A percentile compares a stretch with the other conserved stretches of the same genome.
These are phyloP conservation scores for Pleuronectes platessa DNA, from an alignment of 2,113 vertebrate genomes.

Conservation along the genomic window DNA sequence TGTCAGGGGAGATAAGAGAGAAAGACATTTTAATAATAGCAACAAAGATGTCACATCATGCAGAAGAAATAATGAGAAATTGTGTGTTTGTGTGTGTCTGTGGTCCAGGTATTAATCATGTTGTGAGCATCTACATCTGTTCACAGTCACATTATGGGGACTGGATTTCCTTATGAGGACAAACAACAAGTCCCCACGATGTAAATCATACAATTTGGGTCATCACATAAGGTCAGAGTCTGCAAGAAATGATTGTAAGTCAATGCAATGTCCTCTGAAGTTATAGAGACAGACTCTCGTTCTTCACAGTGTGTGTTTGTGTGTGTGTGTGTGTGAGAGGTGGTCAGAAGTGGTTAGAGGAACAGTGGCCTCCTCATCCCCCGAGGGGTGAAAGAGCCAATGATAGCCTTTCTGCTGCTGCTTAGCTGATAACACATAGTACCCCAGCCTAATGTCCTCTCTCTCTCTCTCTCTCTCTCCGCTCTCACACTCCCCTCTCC, in stretches of 20 bases:
- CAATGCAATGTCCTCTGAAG: background rate
- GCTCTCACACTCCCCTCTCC: conserved; percentile 46
- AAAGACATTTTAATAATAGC: too few relatives aligned
- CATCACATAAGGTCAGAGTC: too few relatives aligned
- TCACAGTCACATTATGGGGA: background rate
- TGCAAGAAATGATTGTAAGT: background rate
- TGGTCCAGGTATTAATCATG: too few relatives aligned
- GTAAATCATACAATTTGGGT: background rate
- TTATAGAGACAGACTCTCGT: background rate
- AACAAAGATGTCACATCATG: background rate
- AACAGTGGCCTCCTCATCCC: conserved; percentile 62
- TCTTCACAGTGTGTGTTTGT: conserved; percentile 11
- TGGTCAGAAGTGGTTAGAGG: conserved; percentile 72
- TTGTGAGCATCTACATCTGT: too few relatives aligned
- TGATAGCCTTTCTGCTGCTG: conserved; percentile 72
- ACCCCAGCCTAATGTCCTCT: conserved; percentile 67
- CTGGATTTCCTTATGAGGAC: background rate
- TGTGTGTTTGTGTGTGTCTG: background rate
- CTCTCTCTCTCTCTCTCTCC: conserved; percentile 36
- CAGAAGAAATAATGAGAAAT: background rate
- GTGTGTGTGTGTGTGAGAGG: conserved; percentile 18
- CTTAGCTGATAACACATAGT: conserved; percentile 79
- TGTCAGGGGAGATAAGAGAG: too few relatives aligned
- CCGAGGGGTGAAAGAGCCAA: conserved; percentile 47
- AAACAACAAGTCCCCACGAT: background rate